Base-by-base conservation (phyloP, 1,140 invertebrate genomes). In the Heterodera schachtii region DNA sequence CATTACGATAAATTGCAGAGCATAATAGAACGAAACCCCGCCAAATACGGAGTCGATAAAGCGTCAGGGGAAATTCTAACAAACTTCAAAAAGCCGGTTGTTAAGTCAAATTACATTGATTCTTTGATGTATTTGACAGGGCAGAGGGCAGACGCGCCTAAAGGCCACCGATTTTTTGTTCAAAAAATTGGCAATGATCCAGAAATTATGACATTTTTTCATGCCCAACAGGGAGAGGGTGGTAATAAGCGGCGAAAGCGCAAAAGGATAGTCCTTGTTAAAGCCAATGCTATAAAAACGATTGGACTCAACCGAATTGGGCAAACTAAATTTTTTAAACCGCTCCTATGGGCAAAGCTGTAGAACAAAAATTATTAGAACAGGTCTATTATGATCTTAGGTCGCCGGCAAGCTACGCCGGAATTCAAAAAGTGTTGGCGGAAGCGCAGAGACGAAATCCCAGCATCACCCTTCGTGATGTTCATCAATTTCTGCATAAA, bases 341-440 rank as follows among this genome's bases (percentile, higher is more conserved):
- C 75, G 66, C 16, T 47, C 11, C 13, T 75, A 75, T 75, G 74
- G 74, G 74, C 41, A 75, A 75, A 75, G 41, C 47, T 75, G 7
- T 75, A 75, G 74, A 31, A 31, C 31, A 75, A 43, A 46, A 21
- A 41, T 49, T 76, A 8, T 41, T 76, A 8, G 47, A 76, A 60
- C 44, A 76, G 66, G 41, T 83, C 4, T 83, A 83, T 47, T 83
- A 81, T 19, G 71, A 80, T 0, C 44, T 77, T 8, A n/a, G 31
- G 3, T 84, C 82, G 6, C 82, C 82, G 16, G 82, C 76, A 16
- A 47, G 31, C 31, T 83, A 83, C 49, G 47, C 82, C 6, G 41
- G 57, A 9, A n/a, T 69, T 4, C 44, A 81, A 19, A 66, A 64
- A 21, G 21, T 83, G 1, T 83, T 11, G 6, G n/a, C 60, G 44